A percentile compares a stretch with the other conserved stretches of the same genome.
phyloP scores from a whole-genome alignment of 2,888 invertebrate genomes.

The Conops quadrifasciatus region DNA sequence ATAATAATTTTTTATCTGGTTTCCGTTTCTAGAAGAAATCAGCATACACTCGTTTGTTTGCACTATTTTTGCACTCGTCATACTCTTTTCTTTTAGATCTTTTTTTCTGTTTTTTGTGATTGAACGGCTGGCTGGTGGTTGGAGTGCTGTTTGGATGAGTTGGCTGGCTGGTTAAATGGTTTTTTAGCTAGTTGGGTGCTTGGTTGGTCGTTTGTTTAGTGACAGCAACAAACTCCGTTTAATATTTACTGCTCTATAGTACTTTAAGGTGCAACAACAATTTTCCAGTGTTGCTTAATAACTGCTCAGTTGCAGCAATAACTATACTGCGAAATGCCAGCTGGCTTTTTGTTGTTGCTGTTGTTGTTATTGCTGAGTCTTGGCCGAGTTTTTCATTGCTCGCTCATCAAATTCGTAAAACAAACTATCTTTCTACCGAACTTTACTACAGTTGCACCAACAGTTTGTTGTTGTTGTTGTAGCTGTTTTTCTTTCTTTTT shows the following conservation, averaged over 20 bases:
- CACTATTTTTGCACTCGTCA: conserved; percentile 1
- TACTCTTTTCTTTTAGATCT: not conserved
- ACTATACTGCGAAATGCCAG: not conserved
- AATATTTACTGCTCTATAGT: not conserved
- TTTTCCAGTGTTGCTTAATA: no score
- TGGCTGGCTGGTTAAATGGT: not conserved
- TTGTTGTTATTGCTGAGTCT: not conserved
- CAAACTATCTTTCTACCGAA: no score
- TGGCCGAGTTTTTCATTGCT: not conserved
- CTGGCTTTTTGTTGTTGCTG: not conserved
- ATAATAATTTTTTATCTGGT: no score
- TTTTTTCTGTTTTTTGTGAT: not conserved
- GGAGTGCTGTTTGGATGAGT: not conserved
- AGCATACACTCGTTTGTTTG: not conserved
- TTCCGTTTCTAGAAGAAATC: not conserved
- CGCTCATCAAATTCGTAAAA: no score
- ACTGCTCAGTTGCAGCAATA: no score
- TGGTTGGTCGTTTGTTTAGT: not conserved
- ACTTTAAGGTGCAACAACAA: no score
- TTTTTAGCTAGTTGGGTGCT: not conserved
- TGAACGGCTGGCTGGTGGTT: not conserved
- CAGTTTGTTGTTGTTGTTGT: not conserved
- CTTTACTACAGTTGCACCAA: not conserved
- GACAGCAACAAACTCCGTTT: not conserved
- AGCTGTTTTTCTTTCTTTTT: not conserved